These are phyloP conservation scores for Buphagus erythrorhynchus DNA, from an alignment of 2,797 vertebrate species.

Conservation along the genomic window DNA sequence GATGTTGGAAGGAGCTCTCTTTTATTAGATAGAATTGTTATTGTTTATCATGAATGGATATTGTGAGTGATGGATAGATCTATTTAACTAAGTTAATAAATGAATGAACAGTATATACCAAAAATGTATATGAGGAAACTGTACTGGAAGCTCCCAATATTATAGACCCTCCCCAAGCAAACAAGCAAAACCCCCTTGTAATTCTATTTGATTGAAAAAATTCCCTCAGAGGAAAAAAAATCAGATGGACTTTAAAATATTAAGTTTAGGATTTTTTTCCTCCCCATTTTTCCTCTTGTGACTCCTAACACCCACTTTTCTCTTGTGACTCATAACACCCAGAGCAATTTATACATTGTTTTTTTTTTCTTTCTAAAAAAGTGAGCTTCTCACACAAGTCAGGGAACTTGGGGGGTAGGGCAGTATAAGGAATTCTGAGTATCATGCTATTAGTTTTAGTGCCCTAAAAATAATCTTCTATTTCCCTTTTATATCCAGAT, in stretches of 20 bases:
- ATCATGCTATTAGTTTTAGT: background rate
- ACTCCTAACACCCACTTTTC: background rate
- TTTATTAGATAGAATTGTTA: conserved; percentile 32
- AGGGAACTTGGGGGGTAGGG: background rate
- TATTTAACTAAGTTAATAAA: conserved; percentile 27
- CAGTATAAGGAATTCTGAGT: background rate
- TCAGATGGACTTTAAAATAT: background rate
- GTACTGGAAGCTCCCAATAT: background rate
- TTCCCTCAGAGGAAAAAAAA: background rate
- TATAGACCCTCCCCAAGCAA: background rate
- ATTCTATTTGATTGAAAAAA: background rate
- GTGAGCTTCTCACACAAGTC: background rate
- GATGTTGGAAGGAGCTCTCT: conserved; percentile 23
- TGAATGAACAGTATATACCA: background rate
- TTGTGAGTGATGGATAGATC: background rate
- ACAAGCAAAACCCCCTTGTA: background rate
- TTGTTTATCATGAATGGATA: conserved; percentile 33
- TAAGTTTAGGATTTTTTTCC: background rate
- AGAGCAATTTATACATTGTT: background rate
- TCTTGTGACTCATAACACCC: background rate
- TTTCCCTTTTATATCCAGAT: background rate
- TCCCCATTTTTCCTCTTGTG: background rate
- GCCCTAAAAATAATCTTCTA: background rate
- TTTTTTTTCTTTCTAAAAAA: background rate
- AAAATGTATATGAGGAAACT: background rate